Conservation (phyloP, 2,888 invertebrate genomes). For the Altica lythri region DNA sequence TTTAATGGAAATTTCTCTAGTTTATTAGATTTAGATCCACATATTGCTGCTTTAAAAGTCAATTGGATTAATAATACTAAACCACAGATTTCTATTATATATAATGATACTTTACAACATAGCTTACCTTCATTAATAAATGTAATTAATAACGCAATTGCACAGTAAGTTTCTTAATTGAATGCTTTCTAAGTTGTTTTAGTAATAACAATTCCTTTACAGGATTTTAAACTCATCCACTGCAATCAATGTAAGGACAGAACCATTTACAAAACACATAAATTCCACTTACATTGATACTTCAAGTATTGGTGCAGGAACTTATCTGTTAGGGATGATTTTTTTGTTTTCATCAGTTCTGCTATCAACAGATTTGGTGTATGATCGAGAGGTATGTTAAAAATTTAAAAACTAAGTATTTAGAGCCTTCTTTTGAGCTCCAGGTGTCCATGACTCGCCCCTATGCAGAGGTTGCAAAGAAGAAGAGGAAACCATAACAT, state of each 20-base stretch:
- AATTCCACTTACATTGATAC: no score
- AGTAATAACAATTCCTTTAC: conserved; percentile 55
- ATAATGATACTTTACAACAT: conserved; percentile 81
- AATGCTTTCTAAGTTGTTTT: background rate
- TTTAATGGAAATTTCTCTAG: conserved; percentile 72
- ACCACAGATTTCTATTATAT: conserved; percentile 66
- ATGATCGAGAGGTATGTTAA: conserved; percentile 87
- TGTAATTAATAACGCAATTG: conserved; percentile 71
- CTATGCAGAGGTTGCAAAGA: no score
- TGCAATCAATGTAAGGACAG: conserved; percentile 75
- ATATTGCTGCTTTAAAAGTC: conserved; percentile 70
- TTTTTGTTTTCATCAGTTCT: conserved; percentile 78
- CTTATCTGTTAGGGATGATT: conserved; percentile 79
- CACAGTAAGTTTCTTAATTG: conserved; percentile 68
- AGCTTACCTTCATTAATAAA: conserved; percentile 77
- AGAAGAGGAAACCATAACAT: no score
- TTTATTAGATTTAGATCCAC: conserved; percentile 65
- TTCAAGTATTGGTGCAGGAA: conserved; percentile 71
- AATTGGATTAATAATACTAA: conserved; percentile 61
- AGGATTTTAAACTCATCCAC: conserved; percentile 69
- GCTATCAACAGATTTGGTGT: conserved; percentile 78
- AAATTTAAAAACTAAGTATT: no score
- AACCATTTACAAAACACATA: no score
- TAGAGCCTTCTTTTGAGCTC: background rate
- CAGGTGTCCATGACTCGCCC: no score